Conservation (phyloP, 2,113 vertebrate genomes). For the Vidua macroura region DNA sequence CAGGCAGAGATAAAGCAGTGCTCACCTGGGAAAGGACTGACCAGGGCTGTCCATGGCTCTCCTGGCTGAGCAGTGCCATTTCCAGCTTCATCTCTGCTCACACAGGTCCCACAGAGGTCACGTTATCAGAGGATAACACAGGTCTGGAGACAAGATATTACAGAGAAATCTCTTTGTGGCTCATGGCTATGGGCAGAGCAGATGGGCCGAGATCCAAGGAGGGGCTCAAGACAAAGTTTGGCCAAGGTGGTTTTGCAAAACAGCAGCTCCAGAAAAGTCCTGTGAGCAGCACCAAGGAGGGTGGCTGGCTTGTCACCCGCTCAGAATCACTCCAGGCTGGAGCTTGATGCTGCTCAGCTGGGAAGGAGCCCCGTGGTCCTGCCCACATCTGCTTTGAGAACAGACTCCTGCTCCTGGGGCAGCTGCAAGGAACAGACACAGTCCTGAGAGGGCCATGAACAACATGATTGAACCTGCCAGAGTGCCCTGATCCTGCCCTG, state of each 20-base stretch:
- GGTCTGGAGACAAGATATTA: fast-evolving
- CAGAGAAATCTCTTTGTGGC: not conserved
- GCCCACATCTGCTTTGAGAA: not conserved
- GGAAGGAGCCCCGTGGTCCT: not conserved
- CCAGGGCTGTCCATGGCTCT: not conserved
- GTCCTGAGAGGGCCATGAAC: not conserved
- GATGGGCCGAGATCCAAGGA: not conserved
- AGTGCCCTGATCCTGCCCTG: not conserved
- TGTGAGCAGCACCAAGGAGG: not conserved
- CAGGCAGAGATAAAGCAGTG: not conserved
- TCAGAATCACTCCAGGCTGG: not conserved
- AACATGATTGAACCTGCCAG: not conserved
- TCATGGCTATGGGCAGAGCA: not conserved
- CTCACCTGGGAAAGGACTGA: not conserved
- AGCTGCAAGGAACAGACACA: not conserved
- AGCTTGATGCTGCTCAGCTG: not conserved
- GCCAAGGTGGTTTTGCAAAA: not conserved
- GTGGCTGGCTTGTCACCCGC: not conserved
- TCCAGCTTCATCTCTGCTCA: not conserved
- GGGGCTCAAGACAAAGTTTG: not conserved
- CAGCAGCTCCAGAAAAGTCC: not conserved
- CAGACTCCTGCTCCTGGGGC: not conserved
- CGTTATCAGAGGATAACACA: not conserved
- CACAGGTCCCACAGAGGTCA: fast-evolving
- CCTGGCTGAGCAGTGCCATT: not conserved